These are phyloP conservation scores for Penaeus japonicus DNA, from an alignment of 1,140 invertebrate species.

Conservation along the genomic window DNA sequence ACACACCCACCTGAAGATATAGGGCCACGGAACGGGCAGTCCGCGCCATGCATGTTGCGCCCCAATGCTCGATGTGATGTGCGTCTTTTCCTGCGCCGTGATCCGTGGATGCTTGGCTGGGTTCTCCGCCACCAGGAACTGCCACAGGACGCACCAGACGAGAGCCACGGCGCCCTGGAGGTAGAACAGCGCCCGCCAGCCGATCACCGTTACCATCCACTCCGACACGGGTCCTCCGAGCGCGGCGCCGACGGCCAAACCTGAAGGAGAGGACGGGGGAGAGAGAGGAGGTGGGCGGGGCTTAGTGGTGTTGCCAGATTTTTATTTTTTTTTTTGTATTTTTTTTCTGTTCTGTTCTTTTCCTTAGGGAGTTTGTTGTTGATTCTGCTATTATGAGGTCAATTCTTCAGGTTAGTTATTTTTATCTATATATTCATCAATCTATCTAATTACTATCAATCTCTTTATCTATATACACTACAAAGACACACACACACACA, in stretches of 20 bases:
- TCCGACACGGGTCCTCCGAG: slow-evolving; percentile 52
- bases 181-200: slow-evolving; percentile 87
- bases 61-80: slow-evolving; percentile 52
- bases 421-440: too few relatives aligned
- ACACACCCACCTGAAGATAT: slow-evolving; percentile 44
- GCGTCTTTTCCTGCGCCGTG: slow-evolving; percentile 74
- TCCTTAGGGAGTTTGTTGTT: too few relatives aligned
- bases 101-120: slow-evolving; percentile 88
- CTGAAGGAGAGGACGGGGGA: neutral
- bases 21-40: slow-evolving; percentile 50
- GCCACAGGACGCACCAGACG: slow-evolving; percentile 86
- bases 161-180: slow-evolving; percentile 79
- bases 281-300: too few relatives aligned
- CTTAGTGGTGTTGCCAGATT: too few relatives aligned
- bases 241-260: slow-evolving; percentile 52
- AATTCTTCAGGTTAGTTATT: too few relatives aligned
- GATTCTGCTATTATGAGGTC: too few relatives aligned
- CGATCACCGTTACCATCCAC: slow-evolving; percentile 61
- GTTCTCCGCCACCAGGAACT: slow-evolving; percentile 83
- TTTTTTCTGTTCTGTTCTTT: too few relatives aligned
- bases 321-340: too few relatives aligned
- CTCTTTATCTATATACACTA: too few relatives aligned
- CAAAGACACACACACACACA: too few relatives aligned
- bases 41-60: slow-evolving; percentile 43
- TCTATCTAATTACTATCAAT: too few relatives aligned